phyloP scores from a whole-genome alignment of 2,888 invertebrate species.

The Euclidia mi region DNA sequence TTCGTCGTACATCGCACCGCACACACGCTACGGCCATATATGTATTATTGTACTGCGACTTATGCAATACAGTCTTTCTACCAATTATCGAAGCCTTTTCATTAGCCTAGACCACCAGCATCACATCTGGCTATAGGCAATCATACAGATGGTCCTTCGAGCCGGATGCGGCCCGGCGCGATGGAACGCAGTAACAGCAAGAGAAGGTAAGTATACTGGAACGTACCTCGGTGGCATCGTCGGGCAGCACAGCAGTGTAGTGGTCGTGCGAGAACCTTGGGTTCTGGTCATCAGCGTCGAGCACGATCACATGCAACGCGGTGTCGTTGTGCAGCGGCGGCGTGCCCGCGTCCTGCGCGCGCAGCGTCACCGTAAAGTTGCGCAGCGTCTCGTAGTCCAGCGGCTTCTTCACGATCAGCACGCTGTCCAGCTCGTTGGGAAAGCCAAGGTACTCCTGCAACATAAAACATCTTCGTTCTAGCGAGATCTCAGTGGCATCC shows the following conservation, averaged over 20 bases:
- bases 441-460: constrained; percentile 94
- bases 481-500: no score
- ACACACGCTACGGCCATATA: no score
- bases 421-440: constrained; percentile 96
- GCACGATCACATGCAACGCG: constrained; percentile 92
- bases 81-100: no score
- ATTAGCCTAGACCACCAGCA: no score
- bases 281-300: constrained; percentile 98
- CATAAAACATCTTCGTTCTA: background rate
- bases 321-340: constrained; percentile 95
- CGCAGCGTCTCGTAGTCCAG: constrained; percentile 95
- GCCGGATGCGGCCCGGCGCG: no score
- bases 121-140: no score
- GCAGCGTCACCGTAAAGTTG: constrained; percentile 94
- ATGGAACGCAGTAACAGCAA: no score
- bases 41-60: no score
- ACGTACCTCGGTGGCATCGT: constrained; percentile 88
- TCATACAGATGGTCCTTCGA: no score
- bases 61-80: no score
- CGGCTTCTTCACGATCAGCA: constrained; percentile 93
- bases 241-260: constrained; percentile 92
- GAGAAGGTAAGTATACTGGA: no score
- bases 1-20: no score
- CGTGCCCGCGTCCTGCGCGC: constrained; percentile 95
- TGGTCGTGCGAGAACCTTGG: constrained; percentile 94